Percentiles rank a stretch among this genome's conserved stretches.
Conservation (phyloP, 1,140 invertebrate species). For the Neoseiulus cucumeris region DNA sequence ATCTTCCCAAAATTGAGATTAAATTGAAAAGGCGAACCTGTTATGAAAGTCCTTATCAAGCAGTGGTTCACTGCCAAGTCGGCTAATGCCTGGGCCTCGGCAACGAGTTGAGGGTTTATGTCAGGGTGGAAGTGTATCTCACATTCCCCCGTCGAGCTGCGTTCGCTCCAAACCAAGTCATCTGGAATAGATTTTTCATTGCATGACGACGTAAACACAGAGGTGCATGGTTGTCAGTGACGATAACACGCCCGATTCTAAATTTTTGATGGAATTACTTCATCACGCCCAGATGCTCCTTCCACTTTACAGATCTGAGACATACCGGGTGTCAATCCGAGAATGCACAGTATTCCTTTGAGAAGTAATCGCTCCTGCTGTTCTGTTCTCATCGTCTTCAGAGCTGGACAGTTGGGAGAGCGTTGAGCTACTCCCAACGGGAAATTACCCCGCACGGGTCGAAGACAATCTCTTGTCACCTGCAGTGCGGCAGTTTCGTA, state of each 20-base stretch:
- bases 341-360: not conserved
- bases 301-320: no score
- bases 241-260: no score
- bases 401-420: not conserved
- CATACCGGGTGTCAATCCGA: not conserved
- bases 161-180: not conserved
- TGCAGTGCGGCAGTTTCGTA: no score
- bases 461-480: no score
- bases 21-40: no score
- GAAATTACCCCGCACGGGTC: not conserved
- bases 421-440: not conserved
- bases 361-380: not conserved
- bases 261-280: no score
- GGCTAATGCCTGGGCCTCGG: not conserved
- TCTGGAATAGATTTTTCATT: not conserved
- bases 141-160: not conserved
- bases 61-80: not conserved
- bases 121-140: constrained; percentile 1
- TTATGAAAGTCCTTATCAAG: not conserved
- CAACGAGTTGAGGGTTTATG: not conserved
- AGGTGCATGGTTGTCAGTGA: no score
- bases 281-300: no score
- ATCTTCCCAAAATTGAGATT: no score
- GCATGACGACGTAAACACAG: no score
- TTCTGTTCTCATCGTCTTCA: not conserved